A percentile compares a stretch with the other conserved stretches of the same genome.
phyloP scores from a whole-genome alignment of 2,113 vertebrate genomes.

The Sylvia atricapilla region DNA sequence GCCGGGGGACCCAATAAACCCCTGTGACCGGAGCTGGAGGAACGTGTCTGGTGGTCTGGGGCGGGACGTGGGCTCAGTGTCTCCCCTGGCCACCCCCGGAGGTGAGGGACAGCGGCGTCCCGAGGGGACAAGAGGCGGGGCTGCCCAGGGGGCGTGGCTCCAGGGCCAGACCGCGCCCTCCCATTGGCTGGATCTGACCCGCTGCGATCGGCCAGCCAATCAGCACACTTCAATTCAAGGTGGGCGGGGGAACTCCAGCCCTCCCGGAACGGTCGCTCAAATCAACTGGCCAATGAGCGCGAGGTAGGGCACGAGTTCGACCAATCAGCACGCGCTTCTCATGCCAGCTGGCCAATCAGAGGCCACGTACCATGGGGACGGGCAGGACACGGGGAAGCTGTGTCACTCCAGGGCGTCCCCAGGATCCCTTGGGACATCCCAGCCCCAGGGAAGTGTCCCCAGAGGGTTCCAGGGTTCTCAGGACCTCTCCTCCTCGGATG shows the following conservation, averaged over 20 bases:
- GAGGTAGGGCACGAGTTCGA: fast-evolving
- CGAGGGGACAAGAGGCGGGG: too few relatives aligned
- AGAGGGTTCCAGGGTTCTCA: too few relatives aligned
- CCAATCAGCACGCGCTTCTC: neutral
- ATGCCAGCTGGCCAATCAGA: neutral
- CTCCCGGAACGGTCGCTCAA: fast-evolving
- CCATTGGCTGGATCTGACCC: neutral
- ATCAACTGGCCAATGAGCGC: neutral
- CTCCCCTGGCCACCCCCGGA: too few relatives aligned
- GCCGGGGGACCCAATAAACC: neutral
- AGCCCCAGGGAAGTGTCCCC: neutral
- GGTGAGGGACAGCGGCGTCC: neutral
- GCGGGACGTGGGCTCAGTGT: fast-evolving
- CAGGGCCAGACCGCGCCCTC: fast-evolving
- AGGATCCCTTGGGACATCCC: neutral
- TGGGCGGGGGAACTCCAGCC: fast-evolving
- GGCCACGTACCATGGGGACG: fast-evolving
- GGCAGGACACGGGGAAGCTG: fast-evolving
- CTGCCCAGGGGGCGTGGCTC: too few relatives aligned
- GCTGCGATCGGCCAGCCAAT: neutral
- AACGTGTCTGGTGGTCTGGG: neutral
- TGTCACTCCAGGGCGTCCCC: neutral
- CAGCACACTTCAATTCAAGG: neutral
- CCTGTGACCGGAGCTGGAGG: neutral
- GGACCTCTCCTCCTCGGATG: too few relatives aligned